Percentiles rank a stretch among this genome's conserved stretches.
Conservation (phyloP, 1,140 invertebrate genomes). For the Chrysomallon squamiferum region DNA sequence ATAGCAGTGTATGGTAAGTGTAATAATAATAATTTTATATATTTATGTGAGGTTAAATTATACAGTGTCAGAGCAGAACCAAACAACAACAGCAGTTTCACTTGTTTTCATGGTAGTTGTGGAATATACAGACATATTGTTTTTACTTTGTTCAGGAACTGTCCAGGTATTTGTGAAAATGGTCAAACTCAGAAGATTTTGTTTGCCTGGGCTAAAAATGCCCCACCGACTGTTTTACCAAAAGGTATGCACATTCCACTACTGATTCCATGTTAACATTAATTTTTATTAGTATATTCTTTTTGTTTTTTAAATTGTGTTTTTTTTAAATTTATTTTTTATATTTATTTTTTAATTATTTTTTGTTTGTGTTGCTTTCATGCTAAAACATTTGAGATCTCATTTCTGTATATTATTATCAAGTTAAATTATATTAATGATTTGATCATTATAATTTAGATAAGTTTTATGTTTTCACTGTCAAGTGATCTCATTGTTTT, state of each 20-base stretch:
- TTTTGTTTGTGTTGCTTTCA: too few relatives aligned
- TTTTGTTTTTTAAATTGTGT: too few relatives aligned
- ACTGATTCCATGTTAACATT: not conserved
- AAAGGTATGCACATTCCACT: slow-evolving; percentile 67
- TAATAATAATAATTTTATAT: not conserved
- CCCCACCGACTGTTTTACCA: slow-evolving; percentile 84
- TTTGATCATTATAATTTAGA: too few relatives aligned
- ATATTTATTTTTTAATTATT: too few relatives aligned
- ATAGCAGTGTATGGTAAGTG: slow-evolving; percentile 78
- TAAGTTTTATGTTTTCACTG: too few relatives aligned
- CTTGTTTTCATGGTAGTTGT: too few relatives aligned
- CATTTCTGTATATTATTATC: too few relatives aligned
- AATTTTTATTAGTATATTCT: not conserved
- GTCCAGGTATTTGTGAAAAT: slow-evolving; percentile 39
- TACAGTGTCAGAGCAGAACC: not conserved
- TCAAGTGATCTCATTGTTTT: too few relatives aligned
- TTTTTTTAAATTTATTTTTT: too few relatives aligned
- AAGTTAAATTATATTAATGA: too few relatives aligned
- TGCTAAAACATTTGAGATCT: too few relatives aligned
- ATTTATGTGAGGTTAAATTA: not conserved
- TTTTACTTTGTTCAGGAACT: slow-evolving; percentile 42
- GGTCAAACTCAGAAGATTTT: slow-evolving; percentile 70
- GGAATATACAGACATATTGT: too few relatives aligned
- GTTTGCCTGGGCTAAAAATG: slow-evolving; percentile 97
- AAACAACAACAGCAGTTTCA: not conserved